Evolutionary conservation across 1,140 invertebrate species (phyloP), one percentile per base, ranked within the genome.

Genomic region (Camponotus floridanus): DNA sequence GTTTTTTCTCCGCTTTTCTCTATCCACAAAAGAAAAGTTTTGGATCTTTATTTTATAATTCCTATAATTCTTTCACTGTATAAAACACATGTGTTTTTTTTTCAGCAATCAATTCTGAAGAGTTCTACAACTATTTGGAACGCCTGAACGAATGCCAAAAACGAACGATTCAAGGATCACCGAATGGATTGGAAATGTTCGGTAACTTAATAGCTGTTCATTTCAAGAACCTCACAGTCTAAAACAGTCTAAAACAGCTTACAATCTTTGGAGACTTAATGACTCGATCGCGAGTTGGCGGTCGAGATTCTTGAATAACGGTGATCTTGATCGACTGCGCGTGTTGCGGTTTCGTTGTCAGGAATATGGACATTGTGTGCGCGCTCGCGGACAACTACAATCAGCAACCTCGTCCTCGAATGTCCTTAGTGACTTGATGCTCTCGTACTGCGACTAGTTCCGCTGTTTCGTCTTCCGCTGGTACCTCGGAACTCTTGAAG

Each of bases 241-340:
- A 26, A 74, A 51, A 8, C 9, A 13, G n/a, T 57, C 51, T 55
- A 26, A 74, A 51, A 42, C n/a, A 36, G 9, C 21, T 57, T 33
- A 57, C 26, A 73, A 83, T 62, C 21, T 51, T 51, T 39, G 36
- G 4, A 18, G n/a, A 18, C 2, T 31, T 31, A 18, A 59, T 18
- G 13, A 36, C 39, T 59, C 9, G 55, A 68, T 57, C 31, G 26
- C 48, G 33, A 26, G 33, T 13, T 8, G 21, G 36, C n/a, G 3
- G 13, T 74, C 13, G 39, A 48, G 79, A 83, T 61, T 83, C 79
- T 73, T 42, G 79, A 74, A 61, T 83, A 83, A 83, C 79, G 79
- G 68, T 83, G 79, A 73, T 73, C 55, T 48, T 39, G 79, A 83
- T 83, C 68, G 79, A 73, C 48, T 62, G 79, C 55, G 79, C 68